Evolutionary conservation across 2,113 vertebrate genomes (phyloP).

Genomic region (Psammodynastes pulverulentus): DNA sequence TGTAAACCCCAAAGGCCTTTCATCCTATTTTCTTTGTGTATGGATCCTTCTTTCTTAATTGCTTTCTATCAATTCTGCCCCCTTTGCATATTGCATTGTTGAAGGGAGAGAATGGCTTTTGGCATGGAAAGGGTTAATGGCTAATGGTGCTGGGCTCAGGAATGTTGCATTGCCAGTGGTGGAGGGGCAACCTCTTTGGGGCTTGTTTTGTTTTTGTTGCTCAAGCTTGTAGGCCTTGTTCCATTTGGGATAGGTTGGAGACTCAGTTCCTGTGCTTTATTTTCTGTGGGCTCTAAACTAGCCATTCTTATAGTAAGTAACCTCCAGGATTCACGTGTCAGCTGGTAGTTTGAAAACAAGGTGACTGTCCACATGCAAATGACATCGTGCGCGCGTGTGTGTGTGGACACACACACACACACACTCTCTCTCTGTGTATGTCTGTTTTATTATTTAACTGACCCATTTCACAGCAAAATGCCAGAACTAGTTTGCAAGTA

Average conservation of each 20-base stretch:
- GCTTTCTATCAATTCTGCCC: background rate
- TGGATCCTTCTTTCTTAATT: too few relatives aligned
- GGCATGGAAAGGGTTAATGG: slow-evolving; percentile 3
- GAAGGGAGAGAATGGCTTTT: background rate
- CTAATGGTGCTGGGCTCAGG: background rate
- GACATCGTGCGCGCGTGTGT: too few relatives aligned
- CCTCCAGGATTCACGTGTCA: background rate
- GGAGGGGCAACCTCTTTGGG: slow-evolving; percentile 11
- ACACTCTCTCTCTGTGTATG: too few relatives aligned
- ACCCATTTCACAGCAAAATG: background rate
- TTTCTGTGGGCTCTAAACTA: background rate
- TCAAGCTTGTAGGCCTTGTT: slow-evolving; percentile 18
- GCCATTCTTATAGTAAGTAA: background rate
- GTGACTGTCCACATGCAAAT: background rate
- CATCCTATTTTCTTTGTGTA: background rate
- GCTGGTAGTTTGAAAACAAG: slow-evolving; percentile 9
- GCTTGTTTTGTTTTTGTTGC: slow-evolving; percentile 18
- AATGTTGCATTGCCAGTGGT: slow-evolving; percentile 23
- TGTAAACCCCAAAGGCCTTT: background rate
- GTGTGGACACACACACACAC: too few relatives aligned
- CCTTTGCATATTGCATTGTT: background rate
- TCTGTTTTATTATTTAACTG: background rate
- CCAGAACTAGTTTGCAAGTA: background rate
- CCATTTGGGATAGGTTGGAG: background rate
- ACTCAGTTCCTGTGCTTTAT: background rate